Percentiles rank a stretch among this genome's conserved stretches.
Conservation (phyloP, 2,113 vertebrate species). For the Lota lota region DNA sequence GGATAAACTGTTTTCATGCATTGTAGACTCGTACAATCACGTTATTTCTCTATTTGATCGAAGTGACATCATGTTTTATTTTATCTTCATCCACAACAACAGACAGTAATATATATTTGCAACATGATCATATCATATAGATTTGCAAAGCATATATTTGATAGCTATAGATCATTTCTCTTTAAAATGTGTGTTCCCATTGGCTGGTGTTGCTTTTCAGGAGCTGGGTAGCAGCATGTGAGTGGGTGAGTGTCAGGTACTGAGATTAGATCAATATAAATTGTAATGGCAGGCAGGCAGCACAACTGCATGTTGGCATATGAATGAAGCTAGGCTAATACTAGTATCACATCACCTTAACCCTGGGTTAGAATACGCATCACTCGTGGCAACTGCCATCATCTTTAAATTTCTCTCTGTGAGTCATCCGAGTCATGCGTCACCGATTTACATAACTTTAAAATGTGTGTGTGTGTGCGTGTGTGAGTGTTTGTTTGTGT, state of each 20-base stretch:
- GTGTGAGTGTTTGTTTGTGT: too few species aligned
- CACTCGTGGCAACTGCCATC: neutral
- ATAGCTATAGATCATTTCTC: too few species aligned
- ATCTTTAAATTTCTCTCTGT: neutral
- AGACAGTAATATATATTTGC: too few species aligned
- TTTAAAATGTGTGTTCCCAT: too few species aligned
- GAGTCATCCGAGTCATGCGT: neutral
- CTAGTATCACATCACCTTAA: neutral
- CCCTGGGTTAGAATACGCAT: neutral
- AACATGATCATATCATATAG: too few species aligned
- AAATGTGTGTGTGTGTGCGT: neutral
- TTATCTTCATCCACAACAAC: too few species aligned
- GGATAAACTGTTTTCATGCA: too few species aligned
- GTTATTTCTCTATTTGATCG: too few species aligned
- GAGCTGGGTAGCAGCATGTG: slow-evolving; percentile 37
- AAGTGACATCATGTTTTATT: too few species aligned
- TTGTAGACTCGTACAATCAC: too few species aligned
- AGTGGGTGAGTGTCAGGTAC: slow-evolving; percentile 37
- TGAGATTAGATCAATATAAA: slow-evolving; percentile 47
- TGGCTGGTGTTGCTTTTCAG: slow-evolving; percentile 1
- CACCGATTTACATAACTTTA: neutral
- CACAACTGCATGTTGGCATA: slow-evolving; percentile 17
- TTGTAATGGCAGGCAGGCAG: slow-evolving; percentile 21
- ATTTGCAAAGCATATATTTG: too few species aligned
- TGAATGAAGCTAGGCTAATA: neutral